Evolutionary conservation across 2,113 vertebrate genomes (phyloP), one percentile per base, ranked within the genome.

Genomic region (Castor canadensis): DNA sequence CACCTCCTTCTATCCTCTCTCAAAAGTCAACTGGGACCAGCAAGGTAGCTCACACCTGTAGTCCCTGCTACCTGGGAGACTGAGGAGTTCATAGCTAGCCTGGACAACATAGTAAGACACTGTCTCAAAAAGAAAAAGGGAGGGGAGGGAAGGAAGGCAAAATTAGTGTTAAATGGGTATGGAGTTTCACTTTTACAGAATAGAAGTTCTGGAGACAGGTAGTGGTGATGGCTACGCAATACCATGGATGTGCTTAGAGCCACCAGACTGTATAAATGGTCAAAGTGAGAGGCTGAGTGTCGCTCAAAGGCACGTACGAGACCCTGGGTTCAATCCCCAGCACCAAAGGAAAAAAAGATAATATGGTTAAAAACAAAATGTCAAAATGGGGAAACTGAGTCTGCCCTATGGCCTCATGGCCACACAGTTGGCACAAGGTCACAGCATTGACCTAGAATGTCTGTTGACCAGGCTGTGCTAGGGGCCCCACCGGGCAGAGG

Each of bases 191-290:
- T 35, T 72, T n/a, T 38, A 17, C 35, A 72, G 2, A 30, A 58
- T 26, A n/a, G n/a, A n/a, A n/a, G n/a, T n/a, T n/a, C n/a, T n/a
- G n/a, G n/a, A n/a, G n/a, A n/a, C n/a, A n/a, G n/a, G n/a, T 6
- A n/a, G 19, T 9, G 56, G 79, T 30, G 16, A 15, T 35, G 79
- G 43, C 9, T 47, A 20, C 7, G 38, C 28, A 12, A 3, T n/a
- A n/a, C n/a, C n/a, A n/a, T 32, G 56, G 77, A 24, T 0, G 11
- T 13, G 8, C 45, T 52, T 58, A 22, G 45, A 11, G 47, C 22
- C 80, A 17, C 80, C 20, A 35, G 26, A 0, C 66, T 19, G 0
- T 47, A 5, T 0, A 0, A 6, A 62, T 6, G 47, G 16, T 47
- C 54, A 47, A 45, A 17, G 26, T 45, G 40, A 64, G 40, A 22